Evolutionary conservation across 2,888 invertebrate genomes (phyloP).

Genomic region (Troglohyphantes excavatus): DNA sequence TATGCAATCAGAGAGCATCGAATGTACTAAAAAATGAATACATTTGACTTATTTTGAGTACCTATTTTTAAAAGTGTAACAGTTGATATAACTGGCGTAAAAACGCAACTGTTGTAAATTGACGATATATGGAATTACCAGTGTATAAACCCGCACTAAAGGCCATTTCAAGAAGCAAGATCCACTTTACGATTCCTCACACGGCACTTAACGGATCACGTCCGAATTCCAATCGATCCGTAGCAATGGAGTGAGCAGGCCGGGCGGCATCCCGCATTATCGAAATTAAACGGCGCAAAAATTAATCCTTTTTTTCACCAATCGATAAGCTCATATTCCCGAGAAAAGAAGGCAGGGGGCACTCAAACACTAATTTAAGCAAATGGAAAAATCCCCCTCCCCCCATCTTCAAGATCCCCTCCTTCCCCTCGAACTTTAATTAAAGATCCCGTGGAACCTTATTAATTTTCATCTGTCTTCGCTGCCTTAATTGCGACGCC

Average conservation of each 20-base stretch:
- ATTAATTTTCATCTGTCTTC: conserved; percentile 78
- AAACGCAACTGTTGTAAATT: too few relatives aligned
- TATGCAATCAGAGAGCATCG: too few relatives aligned
- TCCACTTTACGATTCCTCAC: too few relatives aligned
- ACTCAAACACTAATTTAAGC: conserved; percentile 76
- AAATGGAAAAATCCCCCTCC: conserved; percentile 72
- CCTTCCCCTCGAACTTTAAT: conserved; percentile 67
- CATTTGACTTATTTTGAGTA: too few relatives aligned
- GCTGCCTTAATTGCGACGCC: conserved; percentile 72
- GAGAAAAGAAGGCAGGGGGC: conserved; percentile 26
- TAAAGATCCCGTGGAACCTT: conserved; percentile 74
- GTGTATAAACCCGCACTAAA: too few relatives aligned
- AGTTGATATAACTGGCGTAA: too few relatives aligned
- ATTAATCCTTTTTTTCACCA: conserved; percentile 76
- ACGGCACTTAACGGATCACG: neutral
- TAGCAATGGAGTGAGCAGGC: neutral
- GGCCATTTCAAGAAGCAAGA: too few relatives aligned
- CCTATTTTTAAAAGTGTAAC: too few relatives aligned
- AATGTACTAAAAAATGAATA: too few relatives aligned
- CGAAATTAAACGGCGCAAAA: conserved; percentile 77
- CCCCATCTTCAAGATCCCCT: conserved; percentile 2
- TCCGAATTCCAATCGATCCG: conserved; percentile 53
- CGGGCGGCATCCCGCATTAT: conserved; percentile 48
- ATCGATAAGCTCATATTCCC: conserved; percentile 67
- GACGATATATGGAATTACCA: too few relatives aligned